Evolutionary conservation across 2,797 vertebrate species (phyloP).

Genomic region (Anguilla megastoma): DNA sequence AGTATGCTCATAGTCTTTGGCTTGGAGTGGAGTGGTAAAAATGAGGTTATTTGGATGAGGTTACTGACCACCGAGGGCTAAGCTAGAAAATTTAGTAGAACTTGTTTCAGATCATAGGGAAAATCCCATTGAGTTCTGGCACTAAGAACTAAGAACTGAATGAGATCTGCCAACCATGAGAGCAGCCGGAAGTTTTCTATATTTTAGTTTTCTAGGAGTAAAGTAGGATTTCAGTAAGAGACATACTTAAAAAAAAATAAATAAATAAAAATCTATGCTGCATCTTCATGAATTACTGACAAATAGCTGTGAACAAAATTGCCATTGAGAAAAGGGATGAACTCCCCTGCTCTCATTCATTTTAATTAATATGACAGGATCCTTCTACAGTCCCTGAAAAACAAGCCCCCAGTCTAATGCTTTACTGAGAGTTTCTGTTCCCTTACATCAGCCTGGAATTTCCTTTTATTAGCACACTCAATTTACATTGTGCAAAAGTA

Average conservation of each 20-base stretch:
- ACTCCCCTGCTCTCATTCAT: not conserved
- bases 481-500: not conserved
- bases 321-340: not conserved
- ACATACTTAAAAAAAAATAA: not conserved
- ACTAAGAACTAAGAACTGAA: not conserved
- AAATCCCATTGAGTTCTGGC: not conserved
- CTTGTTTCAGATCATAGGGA: not conserved
- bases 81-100: not conserved
- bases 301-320: not conserved
- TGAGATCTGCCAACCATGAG: not conserved
- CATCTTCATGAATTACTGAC: not conserved
- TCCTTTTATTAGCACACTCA: slow-evolving; percentile 1
- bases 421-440: not conserved
- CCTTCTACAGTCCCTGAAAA: not conserved
- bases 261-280: not conserved
- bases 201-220: not conserved
- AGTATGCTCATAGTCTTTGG: not conserved
- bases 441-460: not conserved
- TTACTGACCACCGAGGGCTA: not conserved
- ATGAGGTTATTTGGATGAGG: not conserved
- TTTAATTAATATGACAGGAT: not conserved
- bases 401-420: not conserved
- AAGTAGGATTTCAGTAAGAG: not conserved
- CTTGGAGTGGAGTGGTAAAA: not conserved
- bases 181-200: not conserved